Conservation (phyloP, 2,797 vertebrate genomes). For the Periparus ater region DNA sequence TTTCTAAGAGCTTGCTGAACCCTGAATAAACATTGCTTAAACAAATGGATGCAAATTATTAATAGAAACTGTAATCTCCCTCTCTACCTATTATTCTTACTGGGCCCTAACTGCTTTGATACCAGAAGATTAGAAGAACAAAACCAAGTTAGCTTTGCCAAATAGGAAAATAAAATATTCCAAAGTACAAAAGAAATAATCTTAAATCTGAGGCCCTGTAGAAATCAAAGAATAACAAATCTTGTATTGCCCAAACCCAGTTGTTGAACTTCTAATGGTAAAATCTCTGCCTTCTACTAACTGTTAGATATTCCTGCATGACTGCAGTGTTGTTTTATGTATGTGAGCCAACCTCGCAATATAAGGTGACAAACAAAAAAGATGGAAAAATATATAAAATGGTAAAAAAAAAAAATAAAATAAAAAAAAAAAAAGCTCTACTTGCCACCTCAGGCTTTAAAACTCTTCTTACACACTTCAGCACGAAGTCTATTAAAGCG, state of each 20-base stretch:
- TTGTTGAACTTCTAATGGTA: constrained; percentile 56
- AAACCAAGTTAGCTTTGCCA: not conserved
- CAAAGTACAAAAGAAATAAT: not conserved
- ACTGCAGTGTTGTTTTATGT: constrained; percentile 71
- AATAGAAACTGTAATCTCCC: constrained; percentile 56
- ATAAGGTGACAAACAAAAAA: constrained; percentile 75
- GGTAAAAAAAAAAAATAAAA: not conserved
- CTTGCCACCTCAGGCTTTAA: constrained; percentile 76
- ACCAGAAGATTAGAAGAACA: constrained; percentile 1
- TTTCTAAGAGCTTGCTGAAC: constrained; percentile 46
- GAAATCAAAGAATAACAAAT: constrained; percentile 53
- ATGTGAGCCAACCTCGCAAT: constrained; percentile 65
- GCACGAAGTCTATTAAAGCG: constrained; percentile 78
- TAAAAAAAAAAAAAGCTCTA: not conserved
- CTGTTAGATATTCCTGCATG: constrained; percentile 47
- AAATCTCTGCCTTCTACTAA: constrained; percentile 48
- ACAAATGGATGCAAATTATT: constrained; percentile 47
- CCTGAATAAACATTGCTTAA: constrained; percentile 42
- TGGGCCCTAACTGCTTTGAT: not conserved
- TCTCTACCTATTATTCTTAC: not conserved
- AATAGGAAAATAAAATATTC: constrained; percentile 12
- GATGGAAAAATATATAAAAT: constrained; percentile 77
- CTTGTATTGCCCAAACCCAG: constrained; percentile 19
- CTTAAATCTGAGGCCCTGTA: constrained; percentile 35
- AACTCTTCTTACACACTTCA: constrained; percentile 77